Evolutionary conservation across 2,888 invertebrate species (phyloP).

Genomic region (Sinotaia quadrata): DNA sequence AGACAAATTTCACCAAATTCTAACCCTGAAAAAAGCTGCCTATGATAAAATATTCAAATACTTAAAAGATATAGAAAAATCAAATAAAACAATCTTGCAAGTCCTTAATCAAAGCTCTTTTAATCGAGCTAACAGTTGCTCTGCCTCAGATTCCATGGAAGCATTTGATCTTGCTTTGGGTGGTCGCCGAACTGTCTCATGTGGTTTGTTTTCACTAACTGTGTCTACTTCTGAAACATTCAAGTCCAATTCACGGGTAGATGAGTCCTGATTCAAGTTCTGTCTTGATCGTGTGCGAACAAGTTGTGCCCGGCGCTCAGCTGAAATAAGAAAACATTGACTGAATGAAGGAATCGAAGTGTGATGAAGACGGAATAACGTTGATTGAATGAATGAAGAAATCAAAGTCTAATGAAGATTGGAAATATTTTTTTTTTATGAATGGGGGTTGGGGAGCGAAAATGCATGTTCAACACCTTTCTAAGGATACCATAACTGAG

Average conservation of each 20-base stretch:
- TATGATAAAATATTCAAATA: too few relatives aligned
- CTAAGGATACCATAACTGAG: too few relatives aligned
- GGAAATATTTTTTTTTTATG: not conserved
- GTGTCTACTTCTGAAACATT: constrained; percentile 49
- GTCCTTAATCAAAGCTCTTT: constrained; percentile 62
- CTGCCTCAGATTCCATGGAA: constrained; percentile 58
- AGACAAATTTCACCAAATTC: too few relatives aligned
- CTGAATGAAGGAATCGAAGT: not conserved
- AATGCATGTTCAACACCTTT: too few relatives aligned
- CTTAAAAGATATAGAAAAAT: too few relatives aligned
- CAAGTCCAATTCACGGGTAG: constrained; percentile 66
- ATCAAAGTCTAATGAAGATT: not conserved
- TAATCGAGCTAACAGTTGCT: constrained; percentile 61
- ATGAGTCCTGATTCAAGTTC: constrained; percentile 58
- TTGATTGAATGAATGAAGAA: not conserved
- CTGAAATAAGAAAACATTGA: constrained; percentile 73
- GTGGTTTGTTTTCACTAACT: constrained; percentile 16
- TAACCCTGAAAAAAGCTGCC: too few relatives aligned
- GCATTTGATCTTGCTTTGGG: constrained; percentile 20
- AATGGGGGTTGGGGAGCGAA: not conserved
- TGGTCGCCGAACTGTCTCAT: constrained; percentile 9
- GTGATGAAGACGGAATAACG: not conserved
- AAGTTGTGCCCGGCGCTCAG: constrained; percentile 91
- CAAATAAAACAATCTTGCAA: too few relatives aligned
- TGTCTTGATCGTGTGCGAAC: constrained; percentile 87